These are phyloP conservation scores for Polypedilum vanderplanki DNA, from an alignment of 1,140 invertebrate species.

Conservation along the genomic window DNA sequence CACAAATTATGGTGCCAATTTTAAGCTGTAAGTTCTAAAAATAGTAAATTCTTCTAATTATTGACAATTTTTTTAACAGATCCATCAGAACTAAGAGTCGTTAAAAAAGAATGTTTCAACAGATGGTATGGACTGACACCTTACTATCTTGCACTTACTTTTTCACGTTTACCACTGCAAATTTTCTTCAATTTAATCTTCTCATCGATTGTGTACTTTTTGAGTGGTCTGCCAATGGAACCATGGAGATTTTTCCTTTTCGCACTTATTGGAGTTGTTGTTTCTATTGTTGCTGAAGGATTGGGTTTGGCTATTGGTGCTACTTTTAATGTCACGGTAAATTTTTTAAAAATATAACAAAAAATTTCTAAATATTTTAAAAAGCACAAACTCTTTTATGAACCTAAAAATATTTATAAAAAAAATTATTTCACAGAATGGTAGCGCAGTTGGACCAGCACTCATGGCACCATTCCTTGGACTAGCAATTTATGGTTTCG, in stretches of 20 bases:
- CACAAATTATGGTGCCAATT: conserved; percentile 58
- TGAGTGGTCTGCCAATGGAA: conserved; percentile 51
- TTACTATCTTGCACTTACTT: conserved; percentile 69
- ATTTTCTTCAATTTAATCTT: conserved; percentile 52
- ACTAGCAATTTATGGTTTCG: conserved; percentile 57
- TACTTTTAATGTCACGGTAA: conserved; percentile 56
- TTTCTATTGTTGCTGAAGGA: conserved; percentile 53
- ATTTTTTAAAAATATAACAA: neutral
- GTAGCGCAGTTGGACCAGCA: conserved; percentile 54
- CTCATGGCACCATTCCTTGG: conserved; percentile 56
- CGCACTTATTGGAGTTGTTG: conserved; percentile 49
- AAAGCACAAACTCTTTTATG: neutral
- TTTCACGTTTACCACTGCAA: conserved; percentile 56
- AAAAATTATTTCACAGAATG: conserved; percentile 49
- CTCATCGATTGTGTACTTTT: conserved; percentile 51
- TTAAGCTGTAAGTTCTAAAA: conserved; percentile 49
- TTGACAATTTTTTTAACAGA: conserved; percentile 48
- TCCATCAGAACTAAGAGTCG: conserved; percentile 70
- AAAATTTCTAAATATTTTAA: conserved; percentile 27
- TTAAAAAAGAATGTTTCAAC: conserved; percentile 75
- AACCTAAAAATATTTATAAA: neutral
- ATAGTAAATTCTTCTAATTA: no score
- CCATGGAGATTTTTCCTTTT: conserved; percentile 49
- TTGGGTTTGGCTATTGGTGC: conserved; percentile 57
- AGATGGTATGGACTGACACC: conserved; percentile 73